Percentiles rank a stretch among this genome's conserved stretches.
Evolutionary conservation across 2,797 vertebrate species (phyloP).

Genomic region (Halcyon leucocephala): DNA sequence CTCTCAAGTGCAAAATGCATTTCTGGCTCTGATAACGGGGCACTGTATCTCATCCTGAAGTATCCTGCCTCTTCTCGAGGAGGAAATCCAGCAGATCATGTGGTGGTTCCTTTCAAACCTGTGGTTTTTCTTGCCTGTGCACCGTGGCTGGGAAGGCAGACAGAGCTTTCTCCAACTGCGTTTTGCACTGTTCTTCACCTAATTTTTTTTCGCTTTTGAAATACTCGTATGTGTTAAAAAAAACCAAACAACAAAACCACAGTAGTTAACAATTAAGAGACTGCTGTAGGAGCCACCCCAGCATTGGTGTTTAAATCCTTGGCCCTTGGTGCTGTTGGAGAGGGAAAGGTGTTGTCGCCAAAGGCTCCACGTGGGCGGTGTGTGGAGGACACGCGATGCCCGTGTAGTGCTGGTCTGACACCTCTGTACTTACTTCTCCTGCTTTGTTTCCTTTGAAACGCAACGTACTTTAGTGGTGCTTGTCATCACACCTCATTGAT

Average conservation of each 20-base stretch:
- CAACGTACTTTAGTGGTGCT: not conserved
- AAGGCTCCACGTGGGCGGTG: not conserved
- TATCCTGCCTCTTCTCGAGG: not conserved
- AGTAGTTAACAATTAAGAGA: not conserved
- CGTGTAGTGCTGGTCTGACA: not conserved
- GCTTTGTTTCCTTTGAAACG: not conserved
- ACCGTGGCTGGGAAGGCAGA: not conserved
- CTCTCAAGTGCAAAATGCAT: not conserved
- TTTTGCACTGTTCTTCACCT: not conserved
- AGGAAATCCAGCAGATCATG: not conserved
- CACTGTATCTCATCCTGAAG: not conserved
- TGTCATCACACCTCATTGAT: not conserved
- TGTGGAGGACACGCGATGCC: not conserved
- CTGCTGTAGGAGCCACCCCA: not conserved
- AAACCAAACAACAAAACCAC: not conserved
- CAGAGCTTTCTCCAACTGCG: not conserved
- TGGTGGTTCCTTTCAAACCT: not conserved
- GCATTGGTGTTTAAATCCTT: not conserved
- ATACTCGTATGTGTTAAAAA: not conserved
- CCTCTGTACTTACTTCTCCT: not conserved
- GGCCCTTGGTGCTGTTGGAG: not conserved
- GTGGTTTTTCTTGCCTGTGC: not conserved
- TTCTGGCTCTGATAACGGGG: not conserved
- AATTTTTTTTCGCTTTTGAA: not conserved
- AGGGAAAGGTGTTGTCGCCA: not conserved